A percentile compares a stretch with the other conserved stretches of the same genome.
Conservation (phyloP, 1,140 invertebrate species). For the Eupristina koningsbergeri region DNA sequence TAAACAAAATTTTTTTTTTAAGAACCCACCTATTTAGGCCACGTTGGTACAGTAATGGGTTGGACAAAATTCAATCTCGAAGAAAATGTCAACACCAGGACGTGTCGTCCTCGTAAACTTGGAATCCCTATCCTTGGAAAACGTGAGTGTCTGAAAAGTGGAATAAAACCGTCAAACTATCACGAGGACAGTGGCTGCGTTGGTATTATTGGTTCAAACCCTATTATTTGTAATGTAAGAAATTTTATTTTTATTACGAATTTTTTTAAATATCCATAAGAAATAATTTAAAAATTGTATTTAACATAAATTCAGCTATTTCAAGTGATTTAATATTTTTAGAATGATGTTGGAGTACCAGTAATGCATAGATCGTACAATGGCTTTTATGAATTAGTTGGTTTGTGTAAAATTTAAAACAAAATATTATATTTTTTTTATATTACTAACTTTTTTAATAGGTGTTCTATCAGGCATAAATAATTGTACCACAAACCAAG, state of each 20-base stretch:
- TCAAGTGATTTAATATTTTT: constrained; percentile 36
- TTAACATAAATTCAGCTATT: neutral
- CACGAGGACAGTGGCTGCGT: constrained; percentile 73
- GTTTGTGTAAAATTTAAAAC: constrained; percentile 53
- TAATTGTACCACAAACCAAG: constrained; percentile 63
- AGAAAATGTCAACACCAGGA: constrained; percentile 1
- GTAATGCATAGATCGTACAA: constrained; percentile 69
- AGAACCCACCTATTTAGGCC: constrained; percentile 73
- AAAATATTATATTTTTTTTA: neutral
- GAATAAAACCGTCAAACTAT: constrained; percentile 60
- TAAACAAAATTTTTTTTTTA: neutral
- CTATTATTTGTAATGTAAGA: constrained; percentile 72
- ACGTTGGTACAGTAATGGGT: constrained; percentile 75
- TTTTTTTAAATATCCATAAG: neutral
- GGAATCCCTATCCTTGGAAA: constrained; percentile 72
- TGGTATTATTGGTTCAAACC: constrained; percentile 70
- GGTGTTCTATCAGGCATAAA: constrained; percentile 72
- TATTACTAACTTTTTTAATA: constrained; percentile 44
- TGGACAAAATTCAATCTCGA: constrained; percentile 69
- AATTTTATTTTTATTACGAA: constrained; percentile 7
- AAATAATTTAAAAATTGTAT: constrained; percentile 17
- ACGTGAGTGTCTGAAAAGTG: constrained; percentile 68
- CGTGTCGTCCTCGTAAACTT: constrained; percentile 72
- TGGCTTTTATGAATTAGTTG: constrained; percentile 72
- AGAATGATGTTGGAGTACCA: constrained; percentile 72